Evolutionary conservation across 2,888 invertebrate genomes (phyloP).

Genomic region (Monoplex corrugatus): DNA sequence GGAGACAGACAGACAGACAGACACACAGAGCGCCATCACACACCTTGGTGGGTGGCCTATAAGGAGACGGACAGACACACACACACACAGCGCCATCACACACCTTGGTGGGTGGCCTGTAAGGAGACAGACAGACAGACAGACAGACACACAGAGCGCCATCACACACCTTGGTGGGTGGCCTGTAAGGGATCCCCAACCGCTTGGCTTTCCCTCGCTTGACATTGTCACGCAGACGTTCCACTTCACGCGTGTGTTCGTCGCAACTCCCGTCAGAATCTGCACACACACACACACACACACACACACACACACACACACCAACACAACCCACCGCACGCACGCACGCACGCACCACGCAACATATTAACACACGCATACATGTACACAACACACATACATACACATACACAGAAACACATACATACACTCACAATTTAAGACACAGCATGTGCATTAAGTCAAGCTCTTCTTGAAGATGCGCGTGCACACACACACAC

Average conservation of each 20-base stretch:
- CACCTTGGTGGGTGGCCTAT: too few species aligned
- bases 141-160: not conserved
- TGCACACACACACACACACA: too few species aligned
- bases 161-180: conserved; percentile 35
- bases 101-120: too few species aligned
- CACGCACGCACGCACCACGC: too few species aligned
- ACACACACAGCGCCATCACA: too few species aligned
- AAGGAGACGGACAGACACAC: too few species aligned
- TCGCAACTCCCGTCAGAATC: conserved; percentile 49
- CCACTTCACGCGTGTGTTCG: conserved; percentile 47
- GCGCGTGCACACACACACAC: not conserved
- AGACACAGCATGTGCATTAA: too few species aligned
- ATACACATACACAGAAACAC: not conserved
- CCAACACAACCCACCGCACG: too few species aligned
- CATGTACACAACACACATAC: not conserved
- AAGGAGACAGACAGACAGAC: not conserved
- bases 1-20: too few species aligned
- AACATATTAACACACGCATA: not conserved
- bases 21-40: too few species aligned
- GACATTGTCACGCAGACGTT: conserved; percentile 44
- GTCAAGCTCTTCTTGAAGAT: not conserved
- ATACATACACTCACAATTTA: too few species aligned
- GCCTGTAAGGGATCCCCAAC: conserved; percentile 37
- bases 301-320: not conserved
- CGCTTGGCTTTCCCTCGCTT: conserved; percentile 37